These are phyloP conservation scores for Callyntrura sp. DNA, from an alignment of 2,888 invertebrate species.

Conservation along the genomic window DNA sequence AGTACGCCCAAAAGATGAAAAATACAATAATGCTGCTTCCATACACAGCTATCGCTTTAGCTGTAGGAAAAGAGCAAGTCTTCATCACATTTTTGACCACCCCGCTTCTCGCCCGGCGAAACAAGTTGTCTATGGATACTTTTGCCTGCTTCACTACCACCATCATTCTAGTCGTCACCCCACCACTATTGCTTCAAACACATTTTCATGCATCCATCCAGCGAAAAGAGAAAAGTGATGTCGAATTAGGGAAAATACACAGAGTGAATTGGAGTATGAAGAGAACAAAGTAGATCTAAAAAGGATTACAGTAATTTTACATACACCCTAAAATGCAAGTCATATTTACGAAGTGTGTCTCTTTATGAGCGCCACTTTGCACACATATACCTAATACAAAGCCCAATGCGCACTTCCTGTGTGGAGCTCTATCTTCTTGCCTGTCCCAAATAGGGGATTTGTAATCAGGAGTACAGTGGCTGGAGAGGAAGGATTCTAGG, in stretches of 20 bases:
- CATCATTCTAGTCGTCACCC: slow-evolving; percentile 1
- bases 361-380: too few species aligned
- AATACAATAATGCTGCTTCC: neutral
- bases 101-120: slow-evolving; percentile 39
- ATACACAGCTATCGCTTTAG: neutral
- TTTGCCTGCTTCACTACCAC: too few species aligned
- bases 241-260: slow-evolving; percentile 27
- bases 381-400: too few species aligned
- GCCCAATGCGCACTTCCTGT: slow-evolving; percentile 44
- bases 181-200: neutral
- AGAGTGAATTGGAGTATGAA: slow-evolving; percentile 56
- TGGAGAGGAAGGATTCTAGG: slow-evolving; percentile 13
- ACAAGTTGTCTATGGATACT: slow-evolving; percentile 55
- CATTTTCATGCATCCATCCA: slow-evolving; percentile 59
- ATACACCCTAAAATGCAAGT: too few species aligned
- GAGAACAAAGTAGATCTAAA: slow-evolving; percentile 49
- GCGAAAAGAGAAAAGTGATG: slow-evolving; percentile 59
- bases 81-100: slow-evolving; percentile 57
- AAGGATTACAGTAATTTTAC: slow-evolving; percentile 42
- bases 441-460: slow-evolving; percentile 35
- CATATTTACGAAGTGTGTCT: too few species aligned
- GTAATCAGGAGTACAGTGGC: slow-evolving; percentile 28
- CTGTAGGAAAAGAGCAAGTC: slow-evolving; percentile 12
- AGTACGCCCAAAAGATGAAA: slow-evolving; percentile 58
- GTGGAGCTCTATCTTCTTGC: too few species aligned